Evolutionary conservation across 2,888 invertebrate genomes (phyloP), one percentile per base, ranked within the genome.

Genomic region (Uropetala carovei): DNA sequence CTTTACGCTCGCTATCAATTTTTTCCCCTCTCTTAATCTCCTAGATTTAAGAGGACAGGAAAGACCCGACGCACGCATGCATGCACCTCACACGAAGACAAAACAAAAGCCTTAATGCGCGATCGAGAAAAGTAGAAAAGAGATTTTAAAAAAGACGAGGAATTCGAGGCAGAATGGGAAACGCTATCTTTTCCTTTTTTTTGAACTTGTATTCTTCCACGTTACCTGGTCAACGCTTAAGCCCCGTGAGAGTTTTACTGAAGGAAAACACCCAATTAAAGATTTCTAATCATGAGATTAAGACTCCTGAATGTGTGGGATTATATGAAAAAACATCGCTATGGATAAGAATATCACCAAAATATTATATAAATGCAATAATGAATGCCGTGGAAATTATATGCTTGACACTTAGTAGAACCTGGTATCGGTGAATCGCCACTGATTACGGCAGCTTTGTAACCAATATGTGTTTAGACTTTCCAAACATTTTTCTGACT

Each of bases 11-110:
- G 22, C 75, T 75, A 75, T 75, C 75, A 22, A 75, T 13, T 22
- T 22, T 75, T 75, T 75, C 22, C 10, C 75, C 30, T 30, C 60
- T 43, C 18, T 18, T 27, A 59, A 60, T 86, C 86, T 59, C 60
- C 8, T 58, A 59, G 86, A 86, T 86, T 60, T 60, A 60, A 86
- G 27, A 27, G 86, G 86, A 86, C 59, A 10, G 85, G 59, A 27
- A 82, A 85, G 85, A 85, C 30, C 43, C 7, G 16, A 58, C 16
- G 27, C 27, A 60, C 22, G 27, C 13, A 43, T 7, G 59, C 86
- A 18, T 13, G 59, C 60, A 86, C 57, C 86, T 22, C 60, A 86
- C 86, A 60, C 59, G 60, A 27, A 56, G 60, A 60, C 14, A 60
- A 18, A 30, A 27, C 59, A 30, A 27, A 7, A 13, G 22, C 86